These are phyloP conservation scores for Umimayanthus kanabou DNA, from an alignment of 92 coral and sea anemone genomes.

Conservation along the genomic window DNA sequence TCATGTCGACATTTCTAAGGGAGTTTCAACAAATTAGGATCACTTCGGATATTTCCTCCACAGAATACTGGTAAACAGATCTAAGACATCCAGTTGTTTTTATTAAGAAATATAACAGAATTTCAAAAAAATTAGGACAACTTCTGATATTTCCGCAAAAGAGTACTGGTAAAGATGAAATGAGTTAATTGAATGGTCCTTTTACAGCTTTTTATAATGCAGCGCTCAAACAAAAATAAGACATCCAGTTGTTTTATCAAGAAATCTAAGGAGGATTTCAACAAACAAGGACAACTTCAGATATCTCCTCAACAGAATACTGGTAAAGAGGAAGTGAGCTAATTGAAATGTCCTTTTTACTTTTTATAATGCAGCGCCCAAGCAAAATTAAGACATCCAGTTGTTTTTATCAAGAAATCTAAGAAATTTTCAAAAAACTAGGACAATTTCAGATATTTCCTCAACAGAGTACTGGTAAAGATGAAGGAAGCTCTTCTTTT, in stretches of 20 bases:
- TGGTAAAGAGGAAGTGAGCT: slow-evolving; percentile 22
- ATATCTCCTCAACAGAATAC: slow-evolving; percentile 78
- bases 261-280: slow-evolving; percentile 70
- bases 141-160: slow-evolving; percentile 81
- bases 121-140: slow-evolving; percentile 74
- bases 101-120: slow-evolving; percentile 65
- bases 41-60: slow-evolving; percentile 83
- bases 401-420: slow-evolving; percentile 66
- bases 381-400: no score
- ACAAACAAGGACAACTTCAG: slow-evolving; percentile 74
- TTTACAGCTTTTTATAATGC: no score
- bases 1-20: slow-evolving; percentile 63
- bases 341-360: neutral
- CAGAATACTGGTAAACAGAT: slow-evolving; percentile 61
- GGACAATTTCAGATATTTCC: slow-evolving; percentile 79
- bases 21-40: slow-evolving; percentile 78
- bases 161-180: no score
- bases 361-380: neutral
- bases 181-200: no score
- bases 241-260: no score
- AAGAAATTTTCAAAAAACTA: slow-evolving; percentile 69
- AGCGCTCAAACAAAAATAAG: no score
- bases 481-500: no score
- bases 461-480: slow-evolving; percentile 35
- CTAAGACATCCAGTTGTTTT: slow-evolving; percentile 34